These are phyloP conservation scores for Tryphoninae sp. DNA, from an alignment of 2,888 invertebrate species.

Conservation along the genomic window DNA sequence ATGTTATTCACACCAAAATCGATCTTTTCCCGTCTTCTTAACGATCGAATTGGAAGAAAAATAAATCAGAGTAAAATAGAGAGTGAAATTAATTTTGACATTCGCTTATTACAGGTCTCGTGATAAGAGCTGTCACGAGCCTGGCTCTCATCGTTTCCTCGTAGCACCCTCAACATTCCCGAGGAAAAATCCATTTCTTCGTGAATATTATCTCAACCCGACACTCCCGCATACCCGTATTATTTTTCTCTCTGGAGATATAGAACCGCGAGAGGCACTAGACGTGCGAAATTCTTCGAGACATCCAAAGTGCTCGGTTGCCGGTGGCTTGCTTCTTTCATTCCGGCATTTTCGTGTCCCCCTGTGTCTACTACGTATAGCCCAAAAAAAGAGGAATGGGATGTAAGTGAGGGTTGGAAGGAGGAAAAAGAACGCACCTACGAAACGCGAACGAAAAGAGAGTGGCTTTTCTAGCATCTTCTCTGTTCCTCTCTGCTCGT, in stretches of 20 bases:
- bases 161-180: constrained; percentile 27
- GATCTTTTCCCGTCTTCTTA: too few species aligned
- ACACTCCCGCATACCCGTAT: background rate
- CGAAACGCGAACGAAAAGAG: constrained; percentile 45
- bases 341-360: constrained; percentile 45
- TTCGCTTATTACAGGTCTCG: constrained; percentile 18
- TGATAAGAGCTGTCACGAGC: constrained; percentile 11
- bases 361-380: constrained; percentile 35
- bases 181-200: constrained; percentile 38
- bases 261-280: constrained; percentile 15
- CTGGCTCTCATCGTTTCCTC: background rate
- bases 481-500: constrained; percentile 35
- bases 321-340: constrained; percentile 30
- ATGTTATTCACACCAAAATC: too few species aligned
- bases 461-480: constrained; percentile 47
- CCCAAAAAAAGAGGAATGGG: background rate
- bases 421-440: constrained; percentile 23
- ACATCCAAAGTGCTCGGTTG: constrained; percentile 47
- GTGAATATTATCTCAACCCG: constrained; percentile 36
- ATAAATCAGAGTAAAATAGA: background rate
- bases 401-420: background rate
- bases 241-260: constrained; percentile 28
- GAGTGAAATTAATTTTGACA: background rate
- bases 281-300: constrained; percentile 49
- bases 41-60: too few species aligned